These are phyloP conservation scores for Listronotus oregonensis DNA, from an alignment of 1,140 invertebrate species.

Conservation along the genomic window DNA sequence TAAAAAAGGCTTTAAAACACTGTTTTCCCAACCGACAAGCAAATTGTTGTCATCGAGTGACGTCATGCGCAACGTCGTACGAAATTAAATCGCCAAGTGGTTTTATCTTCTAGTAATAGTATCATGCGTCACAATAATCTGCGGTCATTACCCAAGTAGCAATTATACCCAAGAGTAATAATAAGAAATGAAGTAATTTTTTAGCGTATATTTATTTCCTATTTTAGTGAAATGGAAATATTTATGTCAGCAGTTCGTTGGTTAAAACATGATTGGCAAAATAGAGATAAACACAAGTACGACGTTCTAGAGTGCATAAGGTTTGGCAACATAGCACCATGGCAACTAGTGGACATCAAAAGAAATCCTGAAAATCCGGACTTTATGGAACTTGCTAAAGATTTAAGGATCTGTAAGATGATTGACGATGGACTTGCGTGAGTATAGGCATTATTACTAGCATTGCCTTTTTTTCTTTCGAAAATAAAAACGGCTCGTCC, in stretches of 20 bases:
- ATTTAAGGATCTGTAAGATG: constrained; percentile 69
- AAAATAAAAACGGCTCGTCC: no score
- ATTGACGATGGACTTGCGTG: constrained; percentile 75
- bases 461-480: no score
- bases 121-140: no score
- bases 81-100: no score
- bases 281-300: constrained; percentile 60
- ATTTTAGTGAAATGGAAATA: constrained; percentile 72
- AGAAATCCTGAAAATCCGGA: constrained; percentile 71
- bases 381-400: constrained; percentile 68
- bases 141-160: no score
- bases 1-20: no score
- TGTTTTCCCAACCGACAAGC: no score
- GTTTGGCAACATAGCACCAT: constrained; percentile 74
- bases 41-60: no score
- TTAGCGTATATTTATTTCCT: constrained; percentile 17
- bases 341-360: constrained; percentile 74
- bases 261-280: constrained; percentile 70
- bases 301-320: constrained; percentile 69
- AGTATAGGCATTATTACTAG: constrained; percentile 49
- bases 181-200: no score
- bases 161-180: no score
- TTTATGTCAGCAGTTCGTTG: constrained; percentile 75
- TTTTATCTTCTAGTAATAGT: no score
- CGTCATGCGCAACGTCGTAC: no score